These are phyloP conservation scores for Hylaeus volcanicus DNA, from an alignment of 1,140 invertebrate species.

Conservation along the genomic window DNA sequence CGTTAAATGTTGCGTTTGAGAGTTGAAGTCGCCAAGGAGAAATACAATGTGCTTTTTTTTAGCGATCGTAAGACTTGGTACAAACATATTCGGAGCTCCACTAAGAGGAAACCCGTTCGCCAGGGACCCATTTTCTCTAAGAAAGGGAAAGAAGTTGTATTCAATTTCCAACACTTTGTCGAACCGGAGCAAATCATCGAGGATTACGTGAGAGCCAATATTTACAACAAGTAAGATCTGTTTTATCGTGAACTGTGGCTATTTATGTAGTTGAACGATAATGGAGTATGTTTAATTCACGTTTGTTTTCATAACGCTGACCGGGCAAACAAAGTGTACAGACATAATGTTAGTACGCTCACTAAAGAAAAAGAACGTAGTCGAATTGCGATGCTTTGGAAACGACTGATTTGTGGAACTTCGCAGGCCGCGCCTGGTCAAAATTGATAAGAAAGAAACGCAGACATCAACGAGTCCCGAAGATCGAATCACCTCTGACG, in stretches of 20 bases:
- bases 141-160: constrained; percentile 6
- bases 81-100: constrained; percentile 35
- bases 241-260: background rate
- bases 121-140: constrained; percentile 20
- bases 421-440: constrained; percentile 25
- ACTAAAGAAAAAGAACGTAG: background rate
- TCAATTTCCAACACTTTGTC: constrained; percentile 44
- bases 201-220: constrained; percentile 27
- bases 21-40: too few relatives aligned
- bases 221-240: constrained; percentile 41
- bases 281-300: background rate
- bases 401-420: constrained; percentile 1
- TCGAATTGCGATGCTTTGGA: background rate
- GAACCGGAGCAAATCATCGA: constrained; percentile 30
- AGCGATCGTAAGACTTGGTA: constrained; percentile 20
- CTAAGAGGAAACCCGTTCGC: background rate
- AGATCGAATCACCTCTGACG: constrained; percentile 5
- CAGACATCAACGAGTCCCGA: background rate
- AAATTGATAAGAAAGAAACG: constrained; percentile 38
- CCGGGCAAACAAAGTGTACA: background rate
- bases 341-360: background rate
- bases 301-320: background rate
- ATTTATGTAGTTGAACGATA: too few relatives aligned
- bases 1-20: background rate
- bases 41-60: background rate